Evolutionary conservation across 2,113 vertebrate genomes (phyloP).

Genomic region (Lycocorax pyrrhopterus): DNA sequence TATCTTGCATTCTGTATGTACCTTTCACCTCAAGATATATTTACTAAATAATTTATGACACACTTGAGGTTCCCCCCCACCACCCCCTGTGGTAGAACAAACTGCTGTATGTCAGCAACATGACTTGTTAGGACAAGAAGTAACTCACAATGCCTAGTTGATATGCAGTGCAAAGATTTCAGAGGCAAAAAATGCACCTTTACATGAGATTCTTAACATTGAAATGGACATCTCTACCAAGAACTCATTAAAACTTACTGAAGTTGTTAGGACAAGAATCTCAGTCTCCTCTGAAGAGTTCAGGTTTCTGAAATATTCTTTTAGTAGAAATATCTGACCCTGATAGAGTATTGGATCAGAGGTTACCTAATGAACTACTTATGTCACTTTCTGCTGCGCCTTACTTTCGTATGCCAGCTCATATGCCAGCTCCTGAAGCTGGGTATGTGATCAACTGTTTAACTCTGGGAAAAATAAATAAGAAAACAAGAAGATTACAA

Average conservation of each 20-base stretch:
- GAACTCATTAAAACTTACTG: background rate
- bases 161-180: background rate
- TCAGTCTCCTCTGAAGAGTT: background rate
- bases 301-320: background rate
- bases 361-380: background rate
- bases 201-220: background rate
- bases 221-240: background rate
- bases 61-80: background rate
- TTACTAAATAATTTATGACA: background rate
- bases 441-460: background rate
- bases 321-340: background rate
- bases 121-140: background rate
- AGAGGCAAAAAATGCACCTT: background rate
- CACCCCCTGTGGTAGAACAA: background rate
- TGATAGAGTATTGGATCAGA: background rate
- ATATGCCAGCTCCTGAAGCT: background rate
- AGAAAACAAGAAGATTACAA: background rate
- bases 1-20: background rate
- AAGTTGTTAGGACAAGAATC: background rate
- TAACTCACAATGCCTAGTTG: background rate
- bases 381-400: background rate
- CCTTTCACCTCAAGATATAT: background rate
- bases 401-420: background rate
- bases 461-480: background rate
- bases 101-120: background rate